Evolutionary conservation across 2,888 invertebrate species (phyloP).

Genomic region (Xestoiulus laeticollis): DNA sequence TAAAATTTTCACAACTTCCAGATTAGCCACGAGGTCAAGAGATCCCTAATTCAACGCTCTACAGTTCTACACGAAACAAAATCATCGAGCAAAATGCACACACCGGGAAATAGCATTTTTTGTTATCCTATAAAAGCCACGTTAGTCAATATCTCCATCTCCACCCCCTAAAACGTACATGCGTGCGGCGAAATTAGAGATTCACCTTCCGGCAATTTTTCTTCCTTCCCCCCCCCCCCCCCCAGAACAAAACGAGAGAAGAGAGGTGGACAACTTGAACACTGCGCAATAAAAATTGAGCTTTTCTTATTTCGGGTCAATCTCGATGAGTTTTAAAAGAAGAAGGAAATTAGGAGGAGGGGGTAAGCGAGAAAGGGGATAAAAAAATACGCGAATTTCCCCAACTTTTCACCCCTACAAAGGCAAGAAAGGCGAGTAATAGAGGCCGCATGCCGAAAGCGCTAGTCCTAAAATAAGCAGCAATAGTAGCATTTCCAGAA

Average conservation of each 20-base stretch:
- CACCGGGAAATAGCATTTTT: too few species aligned
- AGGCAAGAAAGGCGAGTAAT: too few species aligned
- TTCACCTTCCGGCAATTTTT: neutral
- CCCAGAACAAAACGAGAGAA: neutral
- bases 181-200: neutral
- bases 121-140: neutral
- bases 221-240: too few species aligned
- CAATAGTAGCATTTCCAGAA: neutral
- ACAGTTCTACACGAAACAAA: too few species aligned
- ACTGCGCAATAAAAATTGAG: neutral
- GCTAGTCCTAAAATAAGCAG: neutral
- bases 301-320: neutral
- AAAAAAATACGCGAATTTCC: neutral
- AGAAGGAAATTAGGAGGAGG: neutral
- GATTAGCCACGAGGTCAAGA: too few species aligned
- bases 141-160: neutral
- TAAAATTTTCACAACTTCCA: neutral
- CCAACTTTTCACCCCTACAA: too few species aligned
- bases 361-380: neutral
- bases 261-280: neutral
- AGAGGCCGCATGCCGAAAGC: neutral
- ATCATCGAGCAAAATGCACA: too few species aligned
- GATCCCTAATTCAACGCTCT: too few species aligned
- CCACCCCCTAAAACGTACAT: neutral
- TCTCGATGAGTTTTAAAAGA: neutral